These are phyloP conservation scores for Calidris pygmaea DNA, from an alignment of 2,113 vertebrate genomes.

Conservation along the genomic window DNA sequence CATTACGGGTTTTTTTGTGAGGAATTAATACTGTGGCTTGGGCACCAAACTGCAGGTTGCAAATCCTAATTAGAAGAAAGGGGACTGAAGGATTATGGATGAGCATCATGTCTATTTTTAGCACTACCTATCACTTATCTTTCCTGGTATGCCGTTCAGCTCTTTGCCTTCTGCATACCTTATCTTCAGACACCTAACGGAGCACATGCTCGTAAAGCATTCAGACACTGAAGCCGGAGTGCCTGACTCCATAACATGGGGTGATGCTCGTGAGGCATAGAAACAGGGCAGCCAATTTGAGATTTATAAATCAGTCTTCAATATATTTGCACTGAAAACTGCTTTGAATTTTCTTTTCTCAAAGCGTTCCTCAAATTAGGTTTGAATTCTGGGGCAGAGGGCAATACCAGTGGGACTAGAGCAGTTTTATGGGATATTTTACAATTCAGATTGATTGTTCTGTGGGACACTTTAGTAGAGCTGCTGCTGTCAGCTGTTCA, in stretches of 20 bases:
- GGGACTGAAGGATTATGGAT: not conserved
- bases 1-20: not conserved
- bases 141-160: not conserved
- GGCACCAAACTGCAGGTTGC: not conserved
- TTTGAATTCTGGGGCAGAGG: constrained; percentile 8
- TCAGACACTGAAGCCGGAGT: not conserved
- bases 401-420: not conserved
- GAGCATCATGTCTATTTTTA: not conserved
- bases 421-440: constrained; percentile 13
- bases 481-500: constrained; percentile 37
- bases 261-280: not conserved
- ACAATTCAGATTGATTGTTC: constrained; percentile 25
- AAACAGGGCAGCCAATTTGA: not conserved
- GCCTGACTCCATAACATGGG: not conserved
- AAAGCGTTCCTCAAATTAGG: not conserved
- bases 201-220: not conserved
- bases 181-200: not conserved
- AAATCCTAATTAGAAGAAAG: not conserved
- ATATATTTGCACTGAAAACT: not conserved
- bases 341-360: not conserved
- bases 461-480: constrained; percentile 1
- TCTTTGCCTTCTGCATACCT: not conserved
- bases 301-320: not conserved
- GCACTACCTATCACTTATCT: not conserved
- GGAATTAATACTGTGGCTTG: accelerated